Evolutionary conservation across 23 tunicate genomes (phyloP), one percentile per base, ranked within the genome.

Genomic region (Diplosoma virens): DNA sequence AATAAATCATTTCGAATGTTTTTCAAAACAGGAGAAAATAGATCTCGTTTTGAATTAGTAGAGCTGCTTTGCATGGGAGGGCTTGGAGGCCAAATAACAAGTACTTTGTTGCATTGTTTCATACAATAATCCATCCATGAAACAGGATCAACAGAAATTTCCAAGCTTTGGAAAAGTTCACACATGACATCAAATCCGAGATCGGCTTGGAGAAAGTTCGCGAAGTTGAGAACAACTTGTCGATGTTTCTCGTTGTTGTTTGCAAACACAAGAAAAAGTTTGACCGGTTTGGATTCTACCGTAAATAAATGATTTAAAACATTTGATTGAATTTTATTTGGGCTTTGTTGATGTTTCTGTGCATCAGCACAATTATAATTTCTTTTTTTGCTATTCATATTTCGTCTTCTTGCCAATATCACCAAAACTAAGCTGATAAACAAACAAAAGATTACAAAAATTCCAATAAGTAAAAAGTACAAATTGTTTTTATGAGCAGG

Each of bases 191-290:
- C 64, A 46, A 87, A 84, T 6, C 87, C 95, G 2, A 87, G 67
- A 69, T 87, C 95, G 16, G 55, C 58, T 26, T 81, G 74, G 9
- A 87, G 81, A 69, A 75, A 87, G 5, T 75, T 53, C 20, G 76
- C 79, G 70, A 87, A 87, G 46, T 78, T 48, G 4, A 75, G 47
- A 9, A 87, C 59, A 3, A 69, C 75, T 11, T 87, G 67, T 37
- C 25, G 68, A 50, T 87, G 95, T 30, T 75, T 47, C 0, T 65
- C 36, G 52, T 81, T 83, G 48, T 87, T 87, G 47, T 87, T 85
- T 5, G 21, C 45, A 41, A 76, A 87, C 17, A 87, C 52, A 34
- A 67, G 25, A 37, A 67, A 67, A 34, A 67, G n/a, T n/a, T n/a
- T n/a, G n/a, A n/a, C n/a, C n/a, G n/a, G n/a, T n/a, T n/a, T n/a